A percentile compares a stretch with the other conserved stretches of the same genome.
These are phyloP conservation scores for Microctonus hyperodae DNA, from an alignment of 2,888 invertebrate genomes.

Conservation along the genomic window DNA sequence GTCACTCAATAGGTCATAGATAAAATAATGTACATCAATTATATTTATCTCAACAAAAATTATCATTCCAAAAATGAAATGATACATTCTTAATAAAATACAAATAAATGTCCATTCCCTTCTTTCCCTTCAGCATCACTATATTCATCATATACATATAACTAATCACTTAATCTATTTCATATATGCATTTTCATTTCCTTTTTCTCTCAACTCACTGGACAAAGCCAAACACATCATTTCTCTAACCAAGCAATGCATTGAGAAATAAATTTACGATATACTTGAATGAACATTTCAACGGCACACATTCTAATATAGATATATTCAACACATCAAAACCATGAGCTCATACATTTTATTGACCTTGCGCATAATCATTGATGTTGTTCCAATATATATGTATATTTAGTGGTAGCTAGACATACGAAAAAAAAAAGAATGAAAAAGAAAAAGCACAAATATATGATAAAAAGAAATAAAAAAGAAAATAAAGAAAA, in stretches of 20 bases:
- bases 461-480: slow-evolving; percentile 2
- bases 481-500: slow-evolving; percentile 10
- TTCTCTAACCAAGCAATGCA: slow-evolving; percentile 6
- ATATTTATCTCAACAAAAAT: neutral
- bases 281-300: slow-evolving; percentile 23
- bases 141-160: too few species aligned
- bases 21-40: neutral
- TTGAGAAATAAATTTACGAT: slow-evolving; percentile 19
- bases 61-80: neutral
- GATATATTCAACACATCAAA: slow-evolving; percentile 7
- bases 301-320: slow-evolving; percentile 9
- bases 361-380: slow-evolving; percentile 44
- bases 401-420: neutral
- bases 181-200: neutral
- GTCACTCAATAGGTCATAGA: slow-evolving; percentile 1
- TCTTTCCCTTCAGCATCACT: too few species aligned
- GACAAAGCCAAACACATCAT: neutral
- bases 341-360: slow-evolving; percentile 32
- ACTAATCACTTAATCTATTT: too few species aligned
- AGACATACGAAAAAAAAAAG: slow-evolving; percentile 13
- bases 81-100: neutral
- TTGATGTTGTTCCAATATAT: slow-evolving; percentile 31
- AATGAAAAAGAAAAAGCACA: slow-evolving; percentile 14
- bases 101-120: too few species aligned
- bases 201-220: neutral